Base-by-base conservation (phyloP, 2,888 invertebrate genomes). In the Microchrysa polita region DNA sequence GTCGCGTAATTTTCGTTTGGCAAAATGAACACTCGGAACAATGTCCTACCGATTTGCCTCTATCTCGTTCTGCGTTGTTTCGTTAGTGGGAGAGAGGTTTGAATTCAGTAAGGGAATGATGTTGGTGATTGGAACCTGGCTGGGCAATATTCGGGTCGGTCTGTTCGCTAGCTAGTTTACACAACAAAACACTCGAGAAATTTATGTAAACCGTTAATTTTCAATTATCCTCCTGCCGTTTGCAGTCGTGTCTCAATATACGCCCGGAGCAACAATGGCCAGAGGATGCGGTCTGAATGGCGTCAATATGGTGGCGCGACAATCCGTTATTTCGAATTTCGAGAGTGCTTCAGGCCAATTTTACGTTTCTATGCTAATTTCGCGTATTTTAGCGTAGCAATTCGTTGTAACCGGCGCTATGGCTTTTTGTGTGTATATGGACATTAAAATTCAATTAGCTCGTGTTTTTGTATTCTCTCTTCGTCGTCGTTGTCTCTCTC, bases 11-110 rank as follows among this genome's bases (percentile, higher is more conserved):
- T n/a, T 18, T 20, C 14, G 44, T 44, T 34, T 9, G 18, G n/a
- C 48, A 65, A 23, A 48, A 65, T 65, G 48, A 65, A 65, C 65
- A 65, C 44, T 44, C n/a, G n/a, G 65, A 65, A 65, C 65, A 65
- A 65, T 65, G 65, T 65, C 65, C 48, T 63, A 34, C 65, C 40
- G 44, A 48, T 65, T 48, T 44, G 65, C n/a, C n/a, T n/a, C 65
- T 65, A 65, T 48, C n/a, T n/a, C 65, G 65, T 18, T 48, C 44
- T 40, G 1, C 44, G n/a, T 10, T 61, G n/a, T 10, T 61, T 61
- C 27, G n/a, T n/a, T n/a, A 34, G 27, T 34, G 27, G 27, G n/a
- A n/a, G n/a, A n/a, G n/a, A n/a, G n/a, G n/a, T 5, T 34, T 7
- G 27, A n/a, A 61, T 61, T 16, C 61, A 40, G 61, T 16, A 5